Base-by-base conservation (phyloP, 2,888 invertebrate genomes). In the Portevinia maculata region DNA sequence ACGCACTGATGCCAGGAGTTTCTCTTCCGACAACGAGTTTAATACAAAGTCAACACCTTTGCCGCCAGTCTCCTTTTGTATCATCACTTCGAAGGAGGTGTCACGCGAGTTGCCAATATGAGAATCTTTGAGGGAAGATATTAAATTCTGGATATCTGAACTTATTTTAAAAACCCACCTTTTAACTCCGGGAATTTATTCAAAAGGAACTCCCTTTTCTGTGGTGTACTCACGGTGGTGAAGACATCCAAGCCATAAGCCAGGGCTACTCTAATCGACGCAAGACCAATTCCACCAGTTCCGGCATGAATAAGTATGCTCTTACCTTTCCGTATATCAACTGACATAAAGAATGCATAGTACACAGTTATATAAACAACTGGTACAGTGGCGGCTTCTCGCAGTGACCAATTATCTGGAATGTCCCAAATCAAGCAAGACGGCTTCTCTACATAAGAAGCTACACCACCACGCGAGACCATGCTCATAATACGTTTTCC, bases 261-360 rank as follows among this genome's bases (percentile, higher is more conserved):
- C 62, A 99, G 93, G 62, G 98, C 98, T 87, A 99, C 96, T 19
- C 97, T 93, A 87, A 99, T 98, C 84, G 99, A 98, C 1, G 99
- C 99, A 92, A 98, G 98, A 6, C 99, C 99, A 34, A 99, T 98
- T 87, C 98, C 98, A 74, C 99, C 99, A 85, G 96, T 95, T 84
- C 98, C 98, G 64, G 98, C 98, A 90, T 99, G 98, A 86, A 99
- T 94, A n/a, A 99, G 93, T 71, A 99, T 94, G 44, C 93, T 92
- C 87, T 98, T 97, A 7, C 98, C 97, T 84, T 93, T 92, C 87
- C 93, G 93, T 93, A 98, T 93, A 88, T 94, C 93, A 39, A 99
- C 99, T 86, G 99, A 93, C 52, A 98, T 94, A 37, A 94, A 90
- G 84, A 99, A 92, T 48, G 99, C 98, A 91, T 99, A 99, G 91